These are phyloP conservation scores for Chamaetylas fuelleborni DNA, from an alignment of 2,113 vertebrate species.

Conservation along the genomic window DNA sequence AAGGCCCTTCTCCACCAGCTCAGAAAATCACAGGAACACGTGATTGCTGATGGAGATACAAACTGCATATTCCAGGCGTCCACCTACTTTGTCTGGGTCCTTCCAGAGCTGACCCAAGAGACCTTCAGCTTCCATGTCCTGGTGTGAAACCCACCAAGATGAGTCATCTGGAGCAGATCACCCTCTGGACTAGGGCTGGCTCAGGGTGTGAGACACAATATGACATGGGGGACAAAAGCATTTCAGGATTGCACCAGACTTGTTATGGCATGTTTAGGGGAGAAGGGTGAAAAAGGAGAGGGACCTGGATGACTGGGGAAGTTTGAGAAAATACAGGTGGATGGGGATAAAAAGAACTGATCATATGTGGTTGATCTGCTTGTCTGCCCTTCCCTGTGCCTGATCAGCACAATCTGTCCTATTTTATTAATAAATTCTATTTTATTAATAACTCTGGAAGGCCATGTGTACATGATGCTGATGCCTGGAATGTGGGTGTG, in stretches of 20 bases:
- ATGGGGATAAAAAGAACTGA: not conserved
- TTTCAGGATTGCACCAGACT: not conserved
- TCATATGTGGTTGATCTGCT: not conserved
- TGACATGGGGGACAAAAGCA: not conserved
- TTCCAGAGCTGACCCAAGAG: not conserved
- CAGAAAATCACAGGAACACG: rapidly evolving
- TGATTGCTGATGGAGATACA: not conserved
- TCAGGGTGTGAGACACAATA: not conserved
- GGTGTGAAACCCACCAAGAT: not conserved
- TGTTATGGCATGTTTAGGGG: not conserved
- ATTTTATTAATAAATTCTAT: not conserved
- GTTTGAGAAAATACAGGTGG: not conserved
- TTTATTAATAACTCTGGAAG: not conserved
- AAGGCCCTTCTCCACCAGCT: not conserved
- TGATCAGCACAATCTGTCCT: not conserved
- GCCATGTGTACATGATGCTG: too few species aligned
- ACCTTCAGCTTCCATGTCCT: not conserved
- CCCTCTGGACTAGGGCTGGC: not conserved
- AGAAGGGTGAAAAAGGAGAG: not conserved
- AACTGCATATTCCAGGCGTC: not conserved
- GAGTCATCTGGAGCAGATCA: too few species aligned
- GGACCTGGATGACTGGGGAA: not conserved
- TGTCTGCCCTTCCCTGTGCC: not conserved
- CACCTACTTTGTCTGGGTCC: not conserved
- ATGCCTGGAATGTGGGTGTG: not conserved